phyloP scores from a whole-genome alignment of 2,113 vertebrate genomes.

The Vanacampus margaritifer region DNA sequence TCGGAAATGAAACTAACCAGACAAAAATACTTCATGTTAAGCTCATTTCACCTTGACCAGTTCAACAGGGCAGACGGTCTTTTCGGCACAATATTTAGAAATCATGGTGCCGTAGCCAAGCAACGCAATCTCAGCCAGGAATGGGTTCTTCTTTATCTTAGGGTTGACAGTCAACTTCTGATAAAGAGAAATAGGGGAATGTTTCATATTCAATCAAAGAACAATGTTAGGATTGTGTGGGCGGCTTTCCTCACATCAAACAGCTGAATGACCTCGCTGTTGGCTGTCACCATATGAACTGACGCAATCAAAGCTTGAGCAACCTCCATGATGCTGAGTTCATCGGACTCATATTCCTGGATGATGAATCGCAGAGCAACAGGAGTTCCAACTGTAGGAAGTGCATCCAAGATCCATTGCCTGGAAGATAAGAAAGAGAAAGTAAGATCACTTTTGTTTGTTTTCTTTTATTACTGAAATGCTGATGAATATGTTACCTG shows the following conservation, averaged over 20 bases:
- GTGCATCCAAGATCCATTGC: slow-evolving; percentile 73
- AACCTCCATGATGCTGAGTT: slow-evolving; percentile 62
- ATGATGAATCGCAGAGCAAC: slow-evolving; percentile 71
- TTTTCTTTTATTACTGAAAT: not conserved
- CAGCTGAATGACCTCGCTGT: slow-evolving; percentile 63
- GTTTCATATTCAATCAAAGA: not conserved
- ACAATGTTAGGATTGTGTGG: not conserved
- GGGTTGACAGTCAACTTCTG: slow-evolving; percentile 66
- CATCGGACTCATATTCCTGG: slow-evolving; percentile 61
- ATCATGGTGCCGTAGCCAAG: slow-evolving; percentile 78
- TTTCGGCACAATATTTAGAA: slow-evolving; percentile 67
- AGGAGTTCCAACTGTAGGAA: slow-evolving; percentile 65
- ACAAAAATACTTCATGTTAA: not conserved
- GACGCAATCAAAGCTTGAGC: slow-evolving; percentile 66
- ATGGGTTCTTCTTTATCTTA: slow-evolving; percentile 54
- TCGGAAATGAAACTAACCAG: not conserved
- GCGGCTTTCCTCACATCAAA: slow-evolving; percentile 59
- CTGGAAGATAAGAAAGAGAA: slow-evolving; percentile 41
- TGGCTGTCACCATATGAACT: slow-evolving; percentile 71
- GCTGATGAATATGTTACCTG: slow-evolving; percentile 49
- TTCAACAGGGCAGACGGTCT: slow-evolving; percentile 45
- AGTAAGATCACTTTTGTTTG: not conserved
- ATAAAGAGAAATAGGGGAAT: slow-evolving; percentile 4
- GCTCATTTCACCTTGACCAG: slow-evolving; percentile 51
- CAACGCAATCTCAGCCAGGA: slow-evolving; percentile 64